Evolutionary conservation across 2,888 invertebrate species (phyloP), one percentile per base, ranked within the genome.

Genomic region (Adineta ricciae): DNA sequence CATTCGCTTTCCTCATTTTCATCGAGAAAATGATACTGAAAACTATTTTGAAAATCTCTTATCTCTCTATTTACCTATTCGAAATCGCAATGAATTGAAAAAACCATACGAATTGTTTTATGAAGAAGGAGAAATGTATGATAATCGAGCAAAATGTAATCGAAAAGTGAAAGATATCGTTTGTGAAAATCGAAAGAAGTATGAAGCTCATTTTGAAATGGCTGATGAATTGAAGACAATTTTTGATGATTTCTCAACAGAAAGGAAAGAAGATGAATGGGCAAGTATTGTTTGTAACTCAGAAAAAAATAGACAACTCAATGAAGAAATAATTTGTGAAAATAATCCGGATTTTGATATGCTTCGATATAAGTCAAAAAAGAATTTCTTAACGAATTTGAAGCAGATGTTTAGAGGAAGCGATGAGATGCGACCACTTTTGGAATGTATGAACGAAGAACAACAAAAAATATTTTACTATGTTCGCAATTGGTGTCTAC

Each of bases 401-500:
- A 64, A 64, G 32, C 64, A 64, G 32, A 24, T 32, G 27, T 64
- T 7, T 5, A 14, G 1, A 27, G 0, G 14, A 0, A 2, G 27
- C 0, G 32, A 64, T 64, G n/a, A 64, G 11, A 73, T 41, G 24
- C 9, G 21, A 73, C 19, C 73, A 41, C n/a, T 73, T 9, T n/a
- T 73, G 9, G 41, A 41, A 73, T 46, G 27, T 0, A 41, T 86
- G 78, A 86, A 85, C 52, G 21, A 11, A 14, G 84, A 86, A 83
- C 86, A 86, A 73, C 54, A 27, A 27, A 8, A 84, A 16, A 36
- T 86, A 27, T 86, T 86, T 84, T 84, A 86, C 52, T 36, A 83
- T n/a, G 56, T 86, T 50, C 54, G 85, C 38, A 14, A 85, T 27
- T 86, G 86, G 86, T 84, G 84, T 72, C 36, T 84, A n/a, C 32